phyloP scores from a whole-genome alignment of 2,797 vertebrate species.

The Anguilla anguilla region DNA sequence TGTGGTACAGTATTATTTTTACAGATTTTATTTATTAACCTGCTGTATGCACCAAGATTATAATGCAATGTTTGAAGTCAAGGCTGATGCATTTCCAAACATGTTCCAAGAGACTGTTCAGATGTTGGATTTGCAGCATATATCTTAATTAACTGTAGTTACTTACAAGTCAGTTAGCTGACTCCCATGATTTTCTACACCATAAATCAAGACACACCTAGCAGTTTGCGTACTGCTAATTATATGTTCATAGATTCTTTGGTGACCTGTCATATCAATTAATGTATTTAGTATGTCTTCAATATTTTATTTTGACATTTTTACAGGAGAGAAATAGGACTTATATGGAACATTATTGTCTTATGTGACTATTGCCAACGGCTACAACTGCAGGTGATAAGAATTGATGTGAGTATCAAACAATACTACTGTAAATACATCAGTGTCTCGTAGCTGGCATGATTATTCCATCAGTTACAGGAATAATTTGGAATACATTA shows the following conservation, averaged over 20 bases:
- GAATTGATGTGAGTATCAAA: conserved; percentile 27
- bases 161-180: conserved; percentile 44
- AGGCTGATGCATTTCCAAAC: conserved; percentile 23
- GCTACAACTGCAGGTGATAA: conserved; percentile 27
- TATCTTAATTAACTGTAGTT: conserved; percentile 48
- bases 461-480: conserved; percentile 38
- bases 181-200: conserved; percentile 38
- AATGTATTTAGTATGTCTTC: conserved; percentile 19
- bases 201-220: conserved; percentile 38
- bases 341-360: background rate
- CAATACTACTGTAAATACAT: background rate
- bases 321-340: conserved; percentile 3
- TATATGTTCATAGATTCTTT: background rate
- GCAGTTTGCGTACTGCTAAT: conserved; percentile 5
- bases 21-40: background rate
- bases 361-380: background rate
- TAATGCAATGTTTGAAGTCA: background rate
- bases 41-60: too few species aligned
- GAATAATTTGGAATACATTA: conserved; percentile 27
- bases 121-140: conserved; percentile 38
- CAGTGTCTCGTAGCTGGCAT: conserved; percentile 31
- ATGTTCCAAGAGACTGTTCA: conserved; percentile 6
- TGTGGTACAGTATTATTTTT: background rate
- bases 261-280: background rate
- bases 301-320: conserved; percentile 11